Base-by-base conservation (phyloP, 2,888 invertebrate species). In the Reticulitermes lucifugus region DNA sequence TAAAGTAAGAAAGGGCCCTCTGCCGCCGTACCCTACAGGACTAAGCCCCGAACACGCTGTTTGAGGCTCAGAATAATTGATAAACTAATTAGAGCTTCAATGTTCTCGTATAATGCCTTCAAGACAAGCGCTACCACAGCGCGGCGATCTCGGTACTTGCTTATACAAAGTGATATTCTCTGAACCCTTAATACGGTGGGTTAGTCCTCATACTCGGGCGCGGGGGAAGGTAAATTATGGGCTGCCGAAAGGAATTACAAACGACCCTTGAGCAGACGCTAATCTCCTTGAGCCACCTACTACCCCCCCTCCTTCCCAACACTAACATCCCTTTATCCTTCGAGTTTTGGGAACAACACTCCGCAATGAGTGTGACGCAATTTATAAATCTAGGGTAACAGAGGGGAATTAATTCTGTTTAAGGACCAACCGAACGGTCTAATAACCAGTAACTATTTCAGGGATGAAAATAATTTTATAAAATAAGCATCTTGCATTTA, bases 51-150 rank as follows among this genome's bases (percentile, higher is more conserved):
- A 55, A 55, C 55, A 14, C 1, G 55, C 55, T 55, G 55, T 55
- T 18, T 55, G 55, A 55, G 55, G 55, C 25, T 73, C 83, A 7
- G 83, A 25, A 77, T 77, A 83, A 83, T 59, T 77, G 83, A 60
- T 83, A 83, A 83, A 83, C 83, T 83, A 83, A 83, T 83, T 83
- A 83, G 83, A 59, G 59, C 55, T 55, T 22, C 59, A 55, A 55
- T 55, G 55, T 18, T 55, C 55, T 55, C 18, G 55, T 55, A 55
- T 18, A 18, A 55, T 55, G 55, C 55, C 55, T 55, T 18, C 55
- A 55, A 55, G 55, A 55, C 55, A 55, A 5, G 14, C 14, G 55
- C 55, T 55, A 55, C 55, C 55, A 55, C 55, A 55, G 55, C 14
- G 12, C 9, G 51, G 12, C 51, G 12, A 14, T 14, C 51, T 18